Evolutionary conservation across 1,140 invertebrate genomes (phyloP), one percentile per base, ranked within the genome.

Genomic region (Popillia japonica): DNA sequence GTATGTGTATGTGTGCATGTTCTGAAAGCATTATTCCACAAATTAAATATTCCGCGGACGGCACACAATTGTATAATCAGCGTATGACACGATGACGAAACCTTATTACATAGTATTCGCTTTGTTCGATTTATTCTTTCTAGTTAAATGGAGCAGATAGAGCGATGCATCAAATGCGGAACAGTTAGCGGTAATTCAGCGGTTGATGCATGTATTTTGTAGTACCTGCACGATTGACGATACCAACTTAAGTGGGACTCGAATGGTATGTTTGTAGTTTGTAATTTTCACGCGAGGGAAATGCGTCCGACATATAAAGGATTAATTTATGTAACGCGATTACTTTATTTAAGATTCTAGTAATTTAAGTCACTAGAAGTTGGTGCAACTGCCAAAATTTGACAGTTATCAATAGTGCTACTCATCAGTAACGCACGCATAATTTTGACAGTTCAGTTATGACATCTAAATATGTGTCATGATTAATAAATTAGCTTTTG

Each of bases 291-390:
- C 48, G 48, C 17, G 48, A 55, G 48, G 17, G 14, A 55, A 55
- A 55, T 55, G 48, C 14, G 48, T 17, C 14, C 17, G 48, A 55
- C 48, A 55, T n/a, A 55, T 55, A 55, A 55, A 55, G 14, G 48
- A 55, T n/a, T 6, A 55, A 17, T 55, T 55, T 55, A 55, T 55
- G 48, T 55, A 55, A 55, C 48, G n/a, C n/a, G 48, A 55, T 55
- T 17, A 3, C 27, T 34, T 34, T 34, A 34, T 34, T 4, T 1
- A 34, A 34, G 4, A n/a, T n/a, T n/a, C n/a, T n/a, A n/a, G n/a
- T n/a, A n/a, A n/a, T n/a, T n/a, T n/a, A n/a, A n/a, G n/a, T n/a
- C n/a, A n/a, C n/a, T n/a, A n/a, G n/a, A n/a, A n/a, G n/a, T n/a
- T n/a, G n/a, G n/a, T n/a, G n/a, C n/a, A n/a, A n/a, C n/a, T n/a